Evolutionary conservation across 2,113 vertebrate species (phyloP), one percentile per base, ranked within the genome.

Genomic region (Charadrius vociferus): DNA sequence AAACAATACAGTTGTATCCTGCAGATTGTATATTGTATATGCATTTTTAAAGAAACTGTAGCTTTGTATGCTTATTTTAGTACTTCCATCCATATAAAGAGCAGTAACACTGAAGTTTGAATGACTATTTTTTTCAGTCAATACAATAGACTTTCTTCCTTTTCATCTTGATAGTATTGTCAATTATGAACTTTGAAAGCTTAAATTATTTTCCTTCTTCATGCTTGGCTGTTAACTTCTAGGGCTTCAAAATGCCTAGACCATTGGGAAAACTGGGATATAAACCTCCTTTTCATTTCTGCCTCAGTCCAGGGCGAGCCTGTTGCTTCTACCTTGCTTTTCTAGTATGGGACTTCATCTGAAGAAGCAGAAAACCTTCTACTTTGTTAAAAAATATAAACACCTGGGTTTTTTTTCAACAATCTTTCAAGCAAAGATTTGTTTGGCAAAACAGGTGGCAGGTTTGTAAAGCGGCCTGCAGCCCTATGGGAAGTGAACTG

Each of bases 51-150:
- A 93, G 86, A 95, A 95, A 82, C 34, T 66, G 49, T 21, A 90
- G 81, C 86, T 97, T 96, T 97, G 94, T 95, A 91, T 68, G 92
- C 82, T 93, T 97, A 95, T 96, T 97, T 96, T 97, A 96, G 94
- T 32, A 94, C 90, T 96, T 95, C 91, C 95, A 96, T 94, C 37
- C 79, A 86, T 34, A 71, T 83, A 94, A 94, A 96, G 85, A 36
- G 75, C 82, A 90, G 7, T 21, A 81, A 91, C 47, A 50, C 47
- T 27, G 14, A 91, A 20, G 59, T 90, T 36, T 96, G 92, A 96
- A 96, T 94, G 30, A 90, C 68, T 88, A 23, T 91, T 93, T 95
- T 95, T 96, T 95, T 71, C 72, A 86, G 71, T 59, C 66, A 90
- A 58, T 90, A 96, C 87, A 97, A 96, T 90, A 52, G 87, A 92